phyloP scores from a whole-genome alignment of 2,113 vertebrate species.

The Gymnarchus niloticus region DNA sequence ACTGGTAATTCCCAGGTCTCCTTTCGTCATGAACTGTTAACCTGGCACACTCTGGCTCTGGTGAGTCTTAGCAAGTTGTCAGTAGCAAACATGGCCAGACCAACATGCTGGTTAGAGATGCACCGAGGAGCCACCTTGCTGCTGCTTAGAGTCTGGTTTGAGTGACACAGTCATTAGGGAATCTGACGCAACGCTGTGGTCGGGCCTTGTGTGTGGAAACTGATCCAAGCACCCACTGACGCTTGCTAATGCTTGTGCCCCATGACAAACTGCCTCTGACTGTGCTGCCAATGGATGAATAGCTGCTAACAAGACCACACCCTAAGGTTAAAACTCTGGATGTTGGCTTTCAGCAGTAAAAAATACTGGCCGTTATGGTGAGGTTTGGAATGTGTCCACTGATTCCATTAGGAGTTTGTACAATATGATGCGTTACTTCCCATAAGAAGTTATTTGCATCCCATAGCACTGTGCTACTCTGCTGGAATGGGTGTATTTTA shows the following conservation, averaged over 20 bases:
- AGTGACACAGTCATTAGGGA: no score
- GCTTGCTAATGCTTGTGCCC: background rate
- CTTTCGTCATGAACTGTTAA: background rate
- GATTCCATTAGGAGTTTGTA: background rate
- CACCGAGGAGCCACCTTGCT: no score
- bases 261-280: background rate
- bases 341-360: background rate
- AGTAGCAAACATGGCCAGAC: no score
- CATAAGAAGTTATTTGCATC: background rate
- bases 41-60: background rate
- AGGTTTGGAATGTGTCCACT: background rate
- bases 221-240: no score
- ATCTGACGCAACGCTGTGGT: no score
- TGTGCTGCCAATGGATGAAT: background rate
- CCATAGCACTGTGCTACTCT: background rate
- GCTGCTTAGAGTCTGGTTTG: no score
- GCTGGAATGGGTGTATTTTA: background rate
- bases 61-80: background rate
- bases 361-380: background rate
- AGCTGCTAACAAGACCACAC: background rate
- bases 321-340: background rate
- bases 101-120: no score
- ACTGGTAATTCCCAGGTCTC: background rate
- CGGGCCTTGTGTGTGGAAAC: no score
- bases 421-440: background rate